Conservation (phyloP, 1,140 invertebrate species). For the Neodiprion lecontei region DNA sequence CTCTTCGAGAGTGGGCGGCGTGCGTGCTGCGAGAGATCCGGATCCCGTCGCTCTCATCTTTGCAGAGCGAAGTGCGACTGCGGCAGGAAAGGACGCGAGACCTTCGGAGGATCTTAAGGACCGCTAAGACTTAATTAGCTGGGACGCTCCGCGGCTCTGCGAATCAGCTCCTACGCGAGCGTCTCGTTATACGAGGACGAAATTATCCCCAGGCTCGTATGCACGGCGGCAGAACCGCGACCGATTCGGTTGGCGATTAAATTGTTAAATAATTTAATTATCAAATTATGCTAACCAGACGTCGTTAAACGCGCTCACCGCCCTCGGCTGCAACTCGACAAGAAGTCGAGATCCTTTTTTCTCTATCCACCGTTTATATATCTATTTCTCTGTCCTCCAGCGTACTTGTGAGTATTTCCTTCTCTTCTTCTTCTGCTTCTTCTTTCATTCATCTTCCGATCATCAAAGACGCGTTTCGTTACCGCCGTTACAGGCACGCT, state of each 20-base stretch:
- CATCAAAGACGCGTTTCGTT: no score
- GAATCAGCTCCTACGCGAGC: not conserved
- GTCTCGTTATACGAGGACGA: not conserved
- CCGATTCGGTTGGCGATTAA: not conserved
- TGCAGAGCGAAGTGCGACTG: no score
- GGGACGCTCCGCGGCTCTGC: not conserved
- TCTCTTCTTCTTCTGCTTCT: no score
- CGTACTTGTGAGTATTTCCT: not conserved
- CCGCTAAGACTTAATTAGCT: constrained; percentile 5
- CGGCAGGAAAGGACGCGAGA: not conserved
- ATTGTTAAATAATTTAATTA: constrained; percentile 8
- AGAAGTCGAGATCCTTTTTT: not conserved
- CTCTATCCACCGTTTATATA: not conserved
- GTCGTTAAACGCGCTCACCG: not conserved
- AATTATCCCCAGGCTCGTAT: not conserved
- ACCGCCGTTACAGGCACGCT: no score
- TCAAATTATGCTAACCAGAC: not conserved
- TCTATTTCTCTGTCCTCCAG: not conserved
- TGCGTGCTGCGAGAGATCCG: no score
- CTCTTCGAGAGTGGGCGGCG: no score
- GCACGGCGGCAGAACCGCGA: not conserved
- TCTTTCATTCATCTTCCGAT: no score
- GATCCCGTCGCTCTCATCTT: no score
- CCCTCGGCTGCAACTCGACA: not conserved
- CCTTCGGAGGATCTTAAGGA: not conserved